phyloP scores from a whole-genome alignment of 2,113 vertebrate genomes.

The Pelodiscus sinensis region DNA sequence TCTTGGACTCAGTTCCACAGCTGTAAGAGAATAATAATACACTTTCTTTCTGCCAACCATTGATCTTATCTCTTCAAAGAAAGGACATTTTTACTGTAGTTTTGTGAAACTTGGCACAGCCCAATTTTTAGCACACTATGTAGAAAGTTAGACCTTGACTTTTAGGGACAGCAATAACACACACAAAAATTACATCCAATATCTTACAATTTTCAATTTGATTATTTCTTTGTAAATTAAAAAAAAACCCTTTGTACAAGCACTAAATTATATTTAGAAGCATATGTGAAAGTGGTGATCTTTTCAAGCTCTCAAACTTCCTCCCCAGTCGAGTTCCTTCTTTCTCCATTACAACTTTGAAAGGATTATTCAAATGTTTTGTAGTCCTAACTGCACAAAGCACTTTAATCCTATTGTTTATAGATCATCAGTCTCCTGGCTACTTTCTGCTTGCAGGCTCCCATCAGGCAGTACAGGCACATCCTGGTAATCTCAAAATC shows the following conservation, averaged over 20 bases:
- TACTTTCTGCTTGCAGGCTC: slow-evolving; percentile 35
- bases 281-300: slow-evolving; percentile 12
- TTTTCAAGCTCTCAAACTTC: slow-evolving; percentile 30
- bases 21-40: not conserved
- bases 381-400: slow-evolving; percentile 28
- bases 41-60: not conserved
- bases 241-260: not conserved
- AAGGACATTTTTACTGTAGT: not conserved
- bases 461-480: slow-evolving; percentile 54
- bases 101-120: not conserved
- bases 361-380: slow-evolving; percentile 64
- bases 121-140: not conserved
- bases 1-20: not conserved
- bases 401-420: slow-evolving; percentile 67
- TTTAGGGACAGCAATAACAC: not conserved
- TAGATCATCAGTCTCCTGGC: slow-evolving; percentile 60
- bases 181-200: not conserved
- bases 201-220: not conserved
- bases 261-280: not conserved
- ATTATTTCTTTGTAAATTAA: not conserved
- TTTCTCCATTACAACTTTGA: slow-evolving; percentile 46
- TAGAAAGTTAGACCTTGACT: not conserved
- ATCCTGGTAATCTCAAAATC: slow-evolving; percentile 66
- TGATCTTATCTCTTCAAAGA: not conserved
- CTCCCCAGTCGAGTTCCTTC: slow-evolving; percentile 40